These are phyloP conservation scores for Halyomorpha halys DNA, from an alignment of 1,140 invertebrate species.

Conservation along the genomic window DNA sequence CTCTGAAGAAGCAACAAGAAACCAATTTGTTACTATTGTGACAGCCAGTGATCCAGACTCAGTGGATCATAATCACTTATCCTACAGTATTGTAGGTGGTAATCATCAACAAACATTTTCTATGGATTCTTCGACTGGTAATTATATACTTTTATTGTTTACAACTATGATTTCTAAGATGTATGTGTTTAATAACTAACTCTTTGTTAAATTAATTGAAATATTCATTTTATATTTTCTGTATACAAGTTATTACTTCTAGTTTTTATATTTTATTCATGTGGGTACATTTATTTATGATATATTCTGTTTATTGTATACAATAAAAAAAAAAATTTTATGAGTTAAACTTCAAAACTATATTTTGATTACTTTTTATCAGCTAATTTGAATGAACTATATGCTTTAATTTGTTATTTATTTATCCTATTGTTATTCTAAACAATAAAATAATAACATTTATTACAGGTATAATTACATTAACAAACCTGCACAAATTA, in stretches of 20 bases:
- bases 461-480: slow-evolving; percentile 41
- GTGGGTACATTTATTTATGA: no score
- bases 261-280: background rate
- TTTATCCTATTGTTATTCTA: background rate
- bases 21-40: slow-evolving; percentile 79
- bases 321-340: background rate
- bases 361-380: no score
- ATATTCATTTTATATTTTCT: no score
- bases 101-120: slow-evolving; percentile 74
- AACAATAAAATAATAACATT: no score
- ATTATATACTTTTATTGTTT: background rate
- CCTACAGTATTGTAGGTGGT: slow-evolving; percentile 73
- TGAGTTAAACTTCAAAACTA: no score
- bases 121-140: slow-evolving; percentile 58
- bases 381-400: no score
- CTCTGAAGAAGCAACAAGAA: slow-evolving; percentile 68
- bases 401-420: background rate
- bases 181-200: background rate
- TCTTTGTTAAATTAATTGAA: background rate
- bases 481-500: slow-evolving; percentile 50
- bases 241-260: background rate
- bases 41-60: slow-evolving; percentile 77
- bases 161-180: background rate
- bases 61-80: slow-evolving; percentile 58
- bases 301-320: no score